Base-by-base conservation (phyloP, 1,140 invertebrate genomes). In the Gonioctena quinquepunctata region DNA sequence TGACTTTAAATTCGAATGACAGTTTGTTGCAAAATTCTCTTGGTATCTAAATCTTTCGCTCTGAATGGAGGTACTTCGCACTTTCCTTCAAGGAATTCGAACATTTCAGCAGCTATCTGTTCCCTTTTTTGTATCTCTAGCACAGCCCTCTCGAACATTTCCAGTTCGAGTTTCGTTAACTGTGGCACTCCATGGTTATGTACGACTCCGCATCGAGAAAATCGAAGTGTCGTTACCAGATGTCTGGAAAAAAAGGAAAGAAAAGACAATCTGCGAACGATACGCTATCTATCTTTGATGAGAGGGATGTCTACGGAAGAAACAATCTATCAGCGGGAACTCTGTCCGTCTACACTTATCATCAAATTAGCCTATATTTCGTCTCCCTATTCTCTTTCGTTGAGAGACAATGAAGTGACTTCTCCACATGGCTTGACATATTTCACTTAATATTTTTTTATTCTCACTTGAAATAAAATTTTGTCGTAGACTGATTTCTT, bases 161-260 rank as follows among this genome's bases (percentile, higher is more conserved):
- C 66, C 28, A 81, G 63, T 62, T 82, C 80, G 6, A 76, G 56
- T 13, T 71, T 70, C 1, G 66, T 75, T 11, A 82, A 57, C 19
- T 68, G 50, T 13, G 79, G 81, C 1, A 82, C 16, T 8, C 80
- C 80, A 60, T 69, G 81, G 62, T 82, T 82, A 57, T 81, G 77
- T 1, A 71, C 69, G 19, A 81, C 72, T 21, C 80, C 80, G 7
- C 61, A 64, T 73, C 69, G 64, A 1, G 79, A 79, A 64, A 81
- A 78, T 18, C 73, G 68, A 0, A 82, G 73, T 0, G 74, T 79
- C 13, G 68, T 71, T 22, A 80, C 77, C 33, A 82, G 60, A 72
- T 81, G 72, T 67, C 78, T 79, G 64, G 28, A 70, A 75, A 60
- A 27, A 42, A 8, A 26, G 25, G 4, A 5, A 69, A 66, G 23